A percentile compares a stretch with the other conserved stretches of the same genome.
Evolutionary conservation across 2,888 invertebrate genomes (phyloP).

Genomic region (Drosophila kokeensis): DNA sequence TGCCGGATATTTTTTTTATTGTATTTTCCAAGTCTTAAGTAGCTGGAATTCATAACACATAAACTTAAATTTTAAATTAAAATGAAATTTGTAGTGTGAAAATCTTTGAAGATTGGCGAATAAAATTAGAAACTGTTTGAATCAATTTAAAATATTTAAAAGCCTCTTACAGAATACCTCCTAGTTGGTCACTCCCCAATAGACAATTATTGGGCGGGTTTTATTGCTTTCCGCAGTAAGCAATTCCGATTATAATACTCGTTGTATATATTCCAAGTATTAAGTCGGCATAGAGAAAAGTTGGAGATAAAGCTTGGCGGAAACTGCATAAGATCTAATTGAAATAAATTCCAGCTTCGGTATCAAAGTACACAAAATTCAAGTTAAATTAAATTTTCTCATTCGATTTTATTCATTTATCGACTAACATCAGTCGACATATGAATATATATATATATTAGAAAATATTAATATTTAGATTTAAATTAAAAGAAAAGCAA

Average conservation of each 20-base stretch:
- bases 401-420: background rate
- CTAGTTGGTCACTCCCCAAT: background rate
- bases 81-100: background rate
- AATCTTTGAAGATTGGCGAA: background rate
- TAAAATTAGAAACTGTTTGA: background rate
- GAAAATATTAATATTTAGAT: background rate
- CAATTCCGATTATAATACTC: background rate
- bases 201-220: background rate
- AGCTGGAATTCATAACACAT: background rate
- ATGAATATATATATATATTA: background rate
- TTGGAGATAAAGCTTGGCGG: background rate
- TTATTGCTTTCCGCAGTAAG: background rate
- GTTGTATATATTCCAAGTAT: background rate
- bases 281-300: background rate
- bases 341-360: background rate
- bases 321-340: background rate
- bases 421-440: background rate
- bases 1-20: background rate
- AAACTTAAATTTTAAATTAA: background rate
- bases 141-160: background rate
- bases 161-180: background rate
- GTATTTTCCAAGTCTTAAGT: background rate
- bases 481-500: background rate
- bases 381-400: background rate
- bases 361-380: background rate